These are phyloP conservation scores for Scylla paramamosain DNA, from an alignment of 1,140 invertebrate genomes.

Conservation along the genomic window DNA sequence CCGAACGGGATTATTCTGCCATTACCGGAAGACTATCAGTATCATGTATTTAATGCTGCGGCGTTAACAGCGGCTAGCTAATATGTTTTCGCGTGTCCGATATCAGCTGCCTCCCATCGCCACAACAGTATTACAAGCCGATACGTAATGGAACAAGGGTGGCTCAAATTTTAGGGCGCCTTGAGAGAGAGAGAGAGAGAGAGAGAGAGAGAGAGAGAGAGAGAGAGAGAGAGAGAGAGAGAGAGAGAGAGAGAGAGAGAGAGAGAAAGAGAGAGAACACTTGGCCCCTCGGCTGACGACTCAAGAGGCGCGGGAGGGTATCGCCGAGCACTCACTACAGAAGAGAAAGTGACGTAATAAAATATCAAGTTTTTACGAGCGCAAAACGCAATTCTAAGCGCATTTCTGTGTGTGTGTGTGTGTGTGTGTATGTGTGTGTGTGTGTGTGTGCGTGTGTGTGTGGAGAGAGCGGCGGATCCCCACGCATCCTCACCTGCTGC, in stretches of 20 bases:
- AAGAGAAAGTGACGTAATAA: too few relatives aligned
- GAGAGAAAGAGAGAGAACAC: conserved; percentile 29
- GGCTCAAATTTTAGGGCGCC: neutral
- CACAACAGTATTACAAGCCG: neutral
- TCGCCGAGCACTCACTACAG: too few relatives aligned
- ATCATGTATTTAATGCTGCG: neutral
- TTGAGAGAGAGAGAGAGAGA: conserved; percentile 49
- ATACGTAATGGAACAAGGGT: neutral
- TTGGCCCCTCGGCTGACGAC: too few relatives aligned
- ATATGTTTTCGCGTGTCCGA: neutral
- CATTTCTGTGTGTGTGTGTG: too few relatives aligned
- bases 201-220: conserved; percentile 40
- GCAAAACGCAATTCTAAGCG: too few relatives aligned
- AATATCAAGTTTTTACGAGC: too few relatives aligned
- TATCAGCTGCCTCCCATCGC: neutral
- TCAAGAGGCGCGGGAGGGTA: too few relatives aligned
- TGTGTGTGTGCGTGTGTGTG: too few relatives aligned
- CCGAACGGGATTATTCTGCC: neutral
- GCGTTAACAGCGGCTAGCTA: neutral
- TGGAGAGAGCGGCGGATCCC: too few relatives aligned
- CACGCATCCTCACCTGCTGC: too few relatives aligned
- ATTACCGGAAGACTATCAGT: neutral
- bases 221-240: conserved; percentile 39
- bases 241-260: conserved; percentile 32
- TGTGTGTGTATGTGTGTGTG: too few relatives aligned